A percentile compares a stretch with the other conserved stretches of the same genome.
phyloP scores from a whole-genome alignment of 2,797 vertebrate species.

The Calcarius lapponicus region DNA sequence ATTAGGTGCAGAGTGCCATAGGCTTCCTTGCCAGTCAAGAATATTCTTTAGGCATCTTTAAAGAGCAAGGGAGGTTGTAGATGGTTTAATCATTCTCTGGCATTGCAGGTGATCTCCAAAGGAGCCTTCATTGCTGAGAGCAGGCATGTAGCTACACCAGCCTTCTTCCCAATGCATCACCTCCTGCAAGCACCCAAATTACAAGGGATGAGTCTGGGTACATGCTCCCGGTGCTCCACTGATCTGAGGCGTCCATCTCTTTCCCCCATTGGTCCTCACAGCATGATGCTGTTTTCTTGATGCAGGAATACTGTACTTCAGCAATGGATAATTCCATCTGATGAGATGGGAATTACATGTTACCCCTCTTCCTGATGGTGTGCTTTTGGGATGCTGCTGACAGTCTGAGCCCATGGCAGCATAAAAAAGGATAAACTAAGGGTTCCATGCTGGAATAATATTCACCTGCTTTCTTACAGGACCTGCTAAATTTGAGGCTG shows the following conservation, averaged over 20 bases:
- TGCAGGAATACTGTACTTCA: not conserved
- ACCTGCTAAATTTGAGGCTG: not conserved
- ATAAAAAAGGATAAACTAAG: not conserved
- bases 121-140: not conserved
- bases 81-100: not conserved
- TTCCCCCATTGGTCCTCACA: not conserved
- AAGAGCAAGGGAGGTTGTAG: not conserved
- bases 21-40: not conserved
- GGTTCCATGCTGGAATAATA: not conserved
- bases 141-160: not conserved
- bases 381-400: not conserved
- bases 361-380: fast-evolving
- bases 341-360: not conserved
- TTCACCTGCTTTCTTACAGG: not conserved
- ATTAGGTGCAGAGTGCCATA: not conserved
- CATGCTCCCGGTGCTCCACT: not conserved
- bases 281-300: not conserved
- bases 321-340: not conserved
- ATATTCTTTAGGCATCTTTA: not conserved
- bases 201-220: not conserved
- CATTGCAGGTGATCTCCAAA: not conserved
- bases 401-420: not conserved
- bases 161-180: not conserved
- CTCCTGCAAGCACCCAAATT: not conserved
- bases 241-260: not conserved